Conservation (phyloP, 2,888 invertebrate species). For the Sepioteuthis lessoniana region DNA sequence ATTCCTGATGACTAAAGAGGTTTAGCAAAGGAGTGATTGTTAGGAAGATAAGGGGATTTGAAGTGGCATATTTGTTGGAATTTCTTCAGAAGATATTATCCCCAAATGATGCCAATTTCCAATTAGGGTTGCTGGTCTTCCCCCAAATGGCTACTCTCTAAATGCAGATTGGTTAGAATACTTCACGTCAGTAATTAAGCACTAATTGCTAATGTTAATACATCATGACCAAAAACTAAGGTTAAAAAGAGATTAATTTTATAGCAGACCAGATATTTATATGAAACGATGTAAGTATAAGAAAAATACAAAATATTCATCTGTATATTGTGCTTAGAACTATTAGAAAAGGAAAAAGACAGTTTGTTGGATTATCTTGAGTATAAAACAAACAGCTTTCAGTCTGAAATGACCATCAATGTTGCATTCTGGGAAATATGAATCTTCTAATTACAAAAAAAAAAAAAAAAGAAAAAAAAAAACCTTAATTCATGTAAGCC, state of each 20-base stretch:
- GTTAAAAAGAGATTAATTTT: neutral
- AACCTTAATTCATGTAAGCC: too few species aligned
- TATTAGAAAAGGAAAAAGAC: too few species aligned
- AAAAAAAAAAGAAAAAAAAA: too few species aligned
- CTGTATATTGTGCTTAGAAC: too few species aligned
- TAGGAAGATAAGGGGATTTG: neutral
- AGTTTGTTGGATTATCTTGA: too few species aligned
- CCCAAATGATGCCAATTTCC: conserved; percentile 23
- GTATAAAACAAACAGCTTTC: too few species aligned
- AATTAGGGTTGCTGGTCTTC: neutral
- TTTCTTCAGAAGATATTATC: neutral
- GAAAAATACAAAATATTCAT: neutral
- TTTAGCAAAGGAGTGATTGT: neutral
- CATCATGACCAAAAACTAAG: neutral
- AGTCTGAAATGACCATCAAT: too few species aligned
- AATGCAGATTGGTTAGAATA: neutral
- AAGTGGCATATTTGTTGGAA: neutral
- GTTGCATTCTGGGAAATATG: too few species aligned
- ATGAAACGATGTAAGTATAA: neutral
- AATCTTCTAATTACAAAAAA: too few species aligned
- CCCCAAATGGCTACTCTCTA: neutral
- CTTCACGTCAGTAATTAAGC: neutral
- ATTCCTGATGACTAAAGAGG: conserved; percentile 5
- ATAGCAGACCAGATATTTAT: too few species aligned
- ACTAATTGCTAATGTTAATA: neutral